These are phyloP conservation scores for Leguminivora glycinivorella DNA, from an alignment of 1,140 invertebrate species.

Conservation along the genomic window DNA sequence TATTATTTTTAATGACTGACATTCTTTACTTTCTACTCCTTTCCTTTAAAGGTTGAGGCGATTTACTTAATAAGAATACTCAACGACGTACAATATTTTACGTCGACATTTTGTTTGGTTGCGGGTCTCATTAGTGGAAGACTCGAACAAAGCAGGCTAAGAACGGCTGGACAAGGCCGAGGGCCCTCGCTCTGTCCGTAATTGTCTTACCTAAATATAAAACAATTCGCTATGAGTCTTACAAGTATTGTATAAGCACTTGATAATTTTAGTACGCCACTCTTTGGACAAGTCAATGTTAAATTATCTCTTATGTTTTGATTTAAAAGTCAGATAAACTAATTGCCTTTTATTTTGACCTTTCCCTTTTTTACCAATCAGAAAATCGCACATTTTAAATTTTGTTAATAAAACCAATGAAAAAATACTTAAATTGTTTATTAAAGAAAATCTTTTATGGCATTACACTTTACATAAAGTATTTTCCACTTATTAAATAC, in stretches of 20 bases:
- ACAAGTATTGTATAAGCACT: constrained; percentile 2
- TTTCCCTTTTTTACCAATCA: too few species aligned
- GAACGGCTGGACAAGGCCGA: constrained; percentile 4
- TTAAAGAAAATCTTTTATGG: too few species aligned
- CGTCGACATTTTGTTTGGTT: not conserved
- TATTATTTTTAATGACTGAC: too few species aligned
- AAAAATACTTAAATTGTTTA: too few species aligned
- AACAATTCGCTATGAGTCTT: not conserved
- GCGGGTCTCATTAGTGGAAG: constrained; percentile 19
- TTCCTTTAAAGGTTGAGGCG: too few species aligned
- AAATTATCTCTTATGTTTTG: not conserved
- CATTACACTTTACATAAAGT: too few species aligned
- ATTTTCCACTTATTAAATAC: too few species aligned
- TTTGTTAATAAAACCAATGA: too few species aligned
- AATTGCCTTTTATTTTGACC: too few species aligned
- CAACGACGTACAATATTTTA: not conserved
- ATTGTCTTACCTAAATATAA: constrained; percentile 13
- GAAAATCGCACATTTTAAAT: too few species aligned
- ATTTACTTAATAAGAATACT: not conserved
- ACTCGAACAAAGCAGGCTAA: not conserved
- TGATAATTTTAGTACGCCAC: not conserved
- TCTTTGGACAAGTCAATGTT: not conserved
- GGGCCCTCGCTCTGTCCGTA: not conserved
- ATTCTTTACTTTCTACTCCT: too few species aligned
- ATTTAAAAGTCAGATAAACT: too few species aligned